Evolutionary conservation across 1,140 invertebrate genomes (phyloP), one percentile per base, ranked within the genome.

Genomic region (Carposina sasakii): DNA sequence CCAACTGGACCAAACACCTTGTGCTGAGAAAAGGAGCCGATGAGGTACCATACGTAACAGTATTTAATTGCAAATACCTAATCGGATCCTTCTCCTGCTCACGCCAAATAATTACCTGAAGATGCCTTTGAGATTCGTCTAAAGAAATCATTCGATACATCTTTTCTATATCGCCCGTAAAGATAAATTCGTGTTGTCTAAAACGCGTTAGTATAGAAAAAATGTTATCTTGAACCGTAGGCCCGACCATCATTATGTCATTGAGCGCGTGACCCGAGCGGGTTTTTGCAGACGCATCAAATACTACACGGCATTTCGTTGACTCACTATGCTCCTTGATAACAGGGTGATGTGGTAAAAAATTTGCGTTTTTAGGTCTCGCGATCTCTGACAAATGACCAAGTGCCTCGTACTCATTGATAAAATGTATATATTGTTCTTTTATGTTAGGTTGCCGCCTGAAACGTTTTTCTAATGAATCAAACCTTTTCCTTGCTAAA

Each of bases 91-190:
- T 16, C 23, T 37, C 15, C 20, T 42, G 36, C 0, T 34, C 23
- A 9, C 69, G 47, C 72, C 76, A 83, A 2, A 77, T 6, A 10
- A 83, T 76, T 49, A 53, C 30, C 57, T 81, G 71, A 17, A 66
- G 61, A 9, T 65, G 36, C 13, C 34, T 17, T 46, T 76, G 55
- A 19, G 66, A 43, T 19, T 44, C 15, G 39, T 53, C 10, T 13
- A 82, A 42, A 12, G 48, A n/a, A 9, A 85, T 63, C 54, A 72
- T 64, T 5, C 72, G 36, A 40, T 74, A 85, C 71, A 83, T 81
- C 54, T 77, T 69, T n/a, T 48, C 49, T 4, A 81, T 63, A 48
- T 85, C 77, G 1, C 60, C 64, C 2, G 60, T 46, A 15, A 85
- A 20, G 3, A 69, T 65, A 31, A 58, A 58, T 17, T 17, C 31